Evolutionary conservation across 1,140 invertebrate genomes (phyloP).

Genomic region (Caenorhabditis remanei): DNA sequence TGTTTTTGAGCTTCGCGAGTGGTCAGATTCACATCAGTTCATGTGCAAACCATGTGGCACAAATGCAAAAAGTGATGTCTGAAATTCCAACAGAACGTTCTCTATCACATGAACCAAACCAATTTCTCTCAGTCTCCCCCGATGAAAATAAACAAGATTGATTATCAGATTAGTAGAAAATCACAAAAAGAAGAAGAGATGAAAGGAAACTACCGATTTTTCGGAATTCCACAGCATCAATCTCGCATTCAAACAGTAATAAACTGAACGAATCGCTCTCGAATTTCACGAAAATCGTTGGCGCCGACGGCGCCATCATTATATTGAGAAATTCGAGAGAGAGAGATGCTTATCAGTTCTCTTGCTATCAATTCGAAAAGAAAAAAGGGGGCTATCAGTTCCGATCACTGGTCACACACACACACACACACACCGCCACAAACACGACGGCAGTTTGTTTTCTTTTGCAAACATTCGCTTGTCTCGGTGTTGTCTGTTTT

Average conservation of each 20-base stretch:
- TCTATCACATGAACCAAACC: neutral
- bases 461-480: neutral
- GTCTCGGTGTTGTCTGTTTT: neutral
- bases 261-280: neutral
- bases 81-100: too few relatives aligned
- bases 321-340: neutral
- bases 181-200: neutral
- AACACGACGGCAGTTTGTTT: neutral
- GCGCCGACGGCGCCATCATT: slow-evolving; percentile 5
- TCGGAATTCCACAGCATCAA: neutral
- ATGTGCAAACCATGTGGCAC: too few relatives aligned
- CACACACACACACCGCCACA: neutral
- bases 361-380: slow-evolving; percentile 8
- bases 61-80: too few relatives aligned
- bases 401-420: slow-evolving; percentile 18
- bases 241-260: neutral
- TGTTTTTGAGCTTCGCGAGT: too few relatives aligned
- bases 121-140: neutral
- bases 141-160: slow-evolving; percentile 32
- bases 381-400: slow-evolving; percentile 9
- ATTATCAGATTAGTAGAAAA: slow-evolving; percentile 5
- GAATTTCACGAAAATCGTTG: neutral
- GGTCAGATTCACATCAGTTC: too few relatives aligned
- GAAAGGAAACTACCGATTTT: neutral
- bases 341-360: neutral